Evolutionary conservation across 2,797 vertebrate species (phyloP), one percentile per base, ranked within the genome.

Genomic region (Xenopus petersii): DNA sequence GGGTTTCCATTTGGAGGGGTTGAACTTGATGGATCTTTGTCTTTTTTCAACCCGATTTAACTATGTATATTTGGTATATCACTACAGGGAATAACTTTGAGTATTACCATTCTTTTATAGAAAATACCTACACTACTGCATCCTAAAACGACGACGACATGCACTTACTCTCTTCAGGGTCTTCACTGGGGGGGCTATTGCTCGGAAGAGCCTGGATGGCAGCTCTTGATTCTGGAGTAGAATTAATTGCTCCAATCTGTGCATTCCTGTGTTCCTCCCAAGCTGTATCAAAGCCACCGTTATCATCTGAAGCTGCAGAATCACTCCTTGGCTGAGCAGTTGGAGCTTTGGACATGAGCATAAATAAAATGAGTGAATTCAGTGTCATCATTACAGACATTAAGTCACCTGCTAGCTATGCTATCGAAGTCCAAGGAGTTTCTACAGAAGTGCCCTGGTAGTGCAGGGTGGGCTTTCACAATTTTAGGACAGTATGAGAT

Each of bases 101-200:
- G 8, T 36, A 36, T 36, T 36, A 42, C 5, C 8, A 15, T 56
- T 17, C 16, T 4, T 30, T 30, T 30, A 30, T 30, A 30, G 2
- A 30, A 17, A 12, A 24, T 26, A 60, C 58, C 21, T 6, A 24
- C 21, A 12, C 24, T 60, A 42, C 8, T 42, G 6, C 36, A 7
- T 42, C 36, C 36, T 42, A 42, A 9, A 42, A 42, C 36, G 3
- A 5, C 36, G 5, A 21, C 1, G 36, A 42, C 36, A 42, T 26
- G 12, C 54, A 93, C 97, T 91, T 87, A 99, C 97, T 88, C 83
- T 99, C 97, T 80, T 99, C 97, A 0, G 91, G 89, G 0, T 98
- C 97, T 26, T 99, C 97, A 3, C 92, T 92, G 0, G 81, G 82
- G 6, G 93, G 86, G 0, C 94, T 92, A 2, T 93, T 84, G 80